Conservation (phyloP, 2,113 vertebrate species). For the Ciconia boyciana region DNA sequence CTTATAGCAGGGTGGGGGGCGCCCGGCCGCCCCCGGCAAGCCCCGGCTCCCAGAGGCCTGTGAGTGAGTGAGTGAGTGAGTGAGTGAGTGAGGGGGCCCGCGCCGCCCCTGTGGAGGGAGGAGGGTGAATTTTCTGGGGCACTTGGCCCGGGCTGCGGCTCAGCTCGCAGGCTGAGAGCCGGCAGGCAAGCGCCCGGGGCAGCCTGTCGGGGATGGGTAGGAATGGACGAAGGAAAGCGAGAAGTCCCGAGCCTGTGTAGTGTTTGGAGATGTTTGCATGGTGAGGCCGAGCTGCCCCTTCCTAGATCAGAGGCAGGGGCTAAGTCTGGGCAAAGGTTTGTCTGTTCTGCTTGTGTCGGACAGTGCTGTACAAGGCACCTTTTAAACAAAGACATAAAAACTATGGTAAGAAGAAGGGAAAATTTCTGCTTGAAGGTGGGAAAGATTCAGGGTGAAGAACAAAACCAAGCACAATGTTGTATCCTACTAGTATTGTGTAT, state of each 20-base stretch:
- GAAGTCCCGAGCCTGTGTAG: rapidly evolving
- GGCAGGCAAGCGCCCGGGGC: too few species aligned
- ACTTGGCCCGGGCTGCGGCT: neutral
- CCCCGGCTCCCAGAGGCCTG: neutral
- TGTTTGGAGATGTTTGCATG: neutral
- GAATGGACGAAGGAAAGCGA: neutral
- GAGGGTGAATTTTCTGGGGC: neutral
- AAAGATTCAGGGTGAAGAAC: neutral
- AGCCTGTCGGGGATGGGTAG: too few species aligned
- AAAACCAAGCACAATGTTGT: neutral
- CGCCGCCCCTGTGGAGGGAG: rapidly evolving
- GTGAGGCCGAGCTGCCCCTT: too few species aligned
- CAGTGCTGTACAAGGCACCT: neutral
- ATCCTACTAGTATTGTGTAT: neutral
- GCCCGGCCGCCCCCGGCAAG: neutral
- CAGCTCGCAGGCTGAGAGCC: neutral
- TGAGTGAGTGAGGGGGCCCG: neutral
- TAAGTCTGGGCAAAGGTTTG: neutral
- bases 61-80: neutral
- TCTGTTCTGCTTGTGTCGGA: neutral
- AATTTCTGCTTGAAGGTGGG: neutral
- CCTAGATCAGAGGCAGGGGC: neutral
- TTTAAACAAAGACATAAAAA: neutral
- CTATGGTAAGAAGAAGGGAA: neutral
- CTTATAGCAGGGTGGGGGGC: neutral